These are phyloP conservation scores for Dromiciops gliroides DNA, from an alignment of 2,113 vertebrate genomes.

Conservation along the genomic window DNA sequence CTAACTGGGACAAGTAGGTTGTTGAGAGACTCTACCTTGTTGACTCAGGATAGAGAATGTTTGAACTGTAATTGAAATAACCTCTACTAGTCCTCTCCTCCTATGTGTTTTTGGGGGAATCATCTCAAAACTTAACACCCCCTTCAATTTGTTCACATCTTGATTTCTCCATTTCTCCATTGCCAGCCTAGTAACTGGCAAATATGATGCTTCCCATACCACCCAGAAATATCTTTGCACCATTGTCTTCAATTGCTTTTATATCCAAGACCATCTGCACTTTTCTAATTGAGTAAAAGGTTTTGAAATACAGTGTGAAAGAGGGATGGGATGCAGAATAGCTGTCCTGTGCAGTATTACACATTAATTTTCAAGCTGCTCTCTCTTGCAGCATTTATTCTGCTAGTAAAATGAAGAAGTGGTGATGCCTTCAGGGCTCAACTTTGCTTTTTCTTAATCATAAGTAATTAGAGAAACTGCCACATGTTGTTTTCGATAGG, in stretches of 20 bases:
- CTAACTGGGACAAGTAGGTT: neutral
- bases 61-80: neutral
- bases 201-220: slow-evolving; percentile 20
- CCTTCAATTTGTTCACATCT: neutral
- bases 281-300: slow-evolving; percentile 30
- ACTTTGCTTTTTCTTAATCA: slow-evolving; percentile 70
- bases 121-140: neutral
- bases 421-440: slow-evolving; percentile 57
- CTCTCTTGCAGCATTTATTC: slow-evolving; percentile 51
- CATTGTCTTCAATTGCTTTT: slow-evolving; percentile 54
- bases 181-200: neutral
- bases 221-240: slow-evolving; percentile 19
- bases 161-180: neutral
- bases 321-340: slow-evolving; percentile 28
- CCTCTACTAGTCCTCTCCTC: neutral
- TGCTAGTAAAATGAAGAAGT: slow-evolving; percentile 52
- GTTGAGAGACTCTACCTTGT: neutral
- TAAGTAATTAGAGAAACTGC: slow-evolving; percentile 75
- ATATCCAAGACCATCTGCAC: slow-evolving; percentile 54
- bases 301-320: slow-evolving; percentile 50
- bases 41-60: neutral
- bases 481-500: slow-evolving; percentile 70
- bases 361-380: slow-evolving; percentile 54
- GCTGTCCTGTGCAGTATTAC: neutral
- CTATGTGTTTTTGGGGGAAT: neutral